phyloP scores from a whole-genome alignment of 2,888 invertebrate species.

The Cosmopolites sordidus region DNA sequence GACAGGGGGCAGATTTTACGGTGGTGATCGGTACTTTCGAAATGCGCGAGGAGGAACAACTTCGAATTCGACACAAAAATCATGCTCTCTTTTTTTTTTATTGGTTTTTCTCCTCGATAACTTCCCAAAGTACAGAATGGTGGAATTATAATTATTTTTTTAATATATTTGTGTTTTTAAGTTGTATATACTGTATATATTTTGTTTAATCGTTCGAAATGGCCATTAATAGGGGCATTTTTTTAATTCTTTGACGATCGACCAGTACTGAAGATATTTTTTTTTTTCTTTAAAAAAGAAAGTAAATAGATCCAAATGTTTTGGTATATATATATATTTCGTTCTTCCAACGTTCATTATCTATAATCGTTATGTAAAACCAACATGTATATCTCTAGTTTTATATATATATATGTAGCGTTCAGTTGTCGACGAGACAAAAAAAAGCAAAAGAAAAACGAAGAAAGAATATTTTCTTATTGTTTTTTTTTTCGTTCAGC shows the following conservation, averaged over 20 bases:
- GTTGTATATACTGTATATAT: conserved; percentile 16
- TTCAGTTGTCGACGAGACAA: conserved; percentile 8
- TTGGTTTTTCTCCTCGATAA: background rate
- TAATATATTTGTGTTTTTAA: conserved; percentile 8
- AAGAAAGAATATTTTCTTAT: background rate
- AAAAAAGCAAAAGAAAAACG: background rate
- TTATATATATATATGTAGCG: background rate
- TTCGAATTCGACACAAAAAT: background rate
- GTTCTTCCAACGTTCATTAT: background rate
- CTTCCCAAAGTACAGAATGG: too few relatives aligned
- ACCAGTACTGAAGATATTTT: background rate
- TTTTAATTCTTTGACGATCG: background rate
- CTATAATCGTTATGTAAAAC: background rate
- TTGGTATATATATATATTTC: background rate
- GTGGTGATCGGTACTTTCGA: background rate
- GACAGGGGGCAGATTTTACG: background rate
- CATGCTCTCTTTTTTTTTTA: background rate
- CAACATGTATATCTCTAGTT: conserved; percentile 11
- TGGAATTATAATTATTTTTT: conserved; percentile 1
- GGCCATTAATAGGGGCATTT: conserved; percentile 15
- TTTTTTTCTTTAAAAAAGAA: background rate
- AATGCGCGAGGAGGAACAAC: background rate
- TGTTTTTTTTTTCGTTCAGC: conserved; percentile 3
- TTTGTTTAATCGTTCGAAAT: conserved; percentile 6
- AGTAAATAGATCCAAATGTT: too few relatives aligned